Conservation (phyloP, 2,888 invertebrate species). For the Pharmacophagus antenor region DNA sequence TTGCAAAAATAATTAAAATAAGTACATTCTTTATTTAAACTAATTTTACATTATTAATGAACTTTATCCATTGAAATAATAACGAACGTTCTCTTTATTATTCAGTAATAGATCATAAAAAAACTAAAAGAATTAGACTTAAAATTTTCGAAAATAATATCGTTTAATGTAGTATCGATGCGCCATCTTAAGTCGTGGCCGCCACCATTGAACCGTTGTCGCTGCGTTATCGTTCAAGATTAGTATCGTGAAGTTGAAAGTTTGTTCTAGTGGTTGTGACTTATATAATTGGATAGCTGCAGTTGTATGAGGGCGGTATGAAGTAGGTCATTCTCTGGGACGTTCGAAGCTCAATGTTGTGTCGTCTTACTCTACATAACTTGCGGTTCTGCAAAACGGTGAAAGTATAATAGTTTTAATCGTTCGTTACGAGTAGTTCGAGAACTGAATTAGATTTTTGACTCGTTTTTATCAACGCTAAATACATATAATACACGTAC, state of each 20-base stretch:
- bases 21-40: too few species aligned
- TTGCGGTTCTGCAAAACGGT: conserved; percentile 31
- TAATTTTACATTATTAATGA: too few species aligned
- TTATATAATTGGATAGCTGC: conserved; percentile 26
- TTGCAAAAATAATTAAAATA: too few species aligned
- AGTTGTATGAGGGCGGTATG: conserved; percentile 25
- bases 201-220: conserved; percentile 22
- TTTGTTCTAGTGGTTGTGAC: conserved; percentile 25
- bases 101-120: too few species aligned
- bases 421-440: conserved; percentile 4
- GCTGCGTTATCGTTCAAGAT: conserved; percentile 24
- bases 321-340: conserved; percentile 29
- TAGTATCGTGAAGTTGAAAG: conserved; percentile 18
- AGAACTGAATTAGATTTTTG: too few species aligned
- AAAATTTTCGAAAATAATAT: conserved; percentile 21
- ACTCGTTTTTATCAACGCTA: too few species aligned
- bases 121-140: conserved; percentile 14
- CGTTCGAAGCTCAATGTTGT: conserved; percentile 21
- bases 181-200: conserved; percentile 26
- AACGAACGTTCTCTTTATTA: too few species aligned
- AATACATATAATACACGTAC: too few species aligned
- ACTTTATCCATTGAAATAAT: too few species aligned
- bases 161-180: conserved; percentile 23
- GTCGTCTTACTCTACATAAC: conserved; percentile 27
- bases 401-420: conserved; percentile 37